These are phyloP conservation scores for Linurgus olivaceus DNA, from an alignment of 2,797 vertebrate genomes.

Conservation along the genomic window DNA sequence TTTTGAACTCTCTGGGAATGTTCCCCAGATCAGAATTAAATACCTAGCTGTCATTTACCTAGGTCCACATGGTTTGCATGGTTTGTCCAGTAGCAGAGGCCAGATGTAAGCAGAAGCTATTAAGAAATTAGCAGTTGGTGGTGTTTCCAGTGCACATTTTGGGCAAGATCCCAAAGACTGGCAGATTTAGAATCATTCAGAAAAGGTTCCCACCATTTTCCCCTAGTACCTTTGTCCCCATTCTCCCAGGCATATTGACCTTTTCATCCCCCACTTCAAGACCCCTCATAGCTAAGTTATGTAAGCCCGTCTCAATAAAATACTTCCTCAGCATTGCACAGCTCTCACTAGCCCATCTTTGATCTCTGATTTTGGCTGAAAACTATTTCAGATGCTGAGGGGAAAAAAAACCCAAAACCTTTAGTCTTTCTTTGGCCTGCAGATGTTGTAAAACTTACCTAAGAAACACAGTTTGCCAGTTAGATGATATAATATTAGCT, in stretches of 20 bases:
- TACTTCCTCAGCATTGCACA: not conserved
- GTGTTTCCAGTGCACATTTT: not conserved
- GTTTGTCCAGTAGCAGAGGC: not conserved
- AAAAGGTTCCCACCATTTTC: not conserved
- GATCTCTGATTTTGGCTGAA: not conserved
- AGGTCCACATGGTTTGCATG: not conserved
- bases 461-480: not conserved
- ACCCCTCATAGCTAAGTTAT: not conserved
- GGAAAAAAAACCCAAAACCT: too few species aligned
- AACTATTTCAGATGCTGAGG: not conserved
- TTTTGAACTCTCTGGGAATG: not conserved
- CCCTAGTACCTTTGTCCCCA: fast-evolving
- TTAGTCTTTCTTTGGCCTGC: not conserved
- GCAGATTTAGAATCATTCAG: not conserved
- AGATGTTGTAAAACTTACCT: not conserved
- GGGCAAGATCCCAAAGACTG: not conserved
- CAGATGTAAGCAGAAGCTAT: not conserved
- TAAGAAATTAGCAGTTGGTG: not conserved
- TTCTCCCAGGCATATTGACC: not conserved
- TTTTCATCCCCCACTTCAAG: not conserved
- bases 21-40: not conserved
- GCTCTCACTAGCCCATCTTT: not conserved
- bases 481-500: not conserved
- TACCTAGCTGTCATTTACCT: not conserved
- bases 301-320: not conserved